Evolutionary conservation across 2,888 invertebrate species (phyloP).

Genomic region (Volucella zonaria): DNA sequence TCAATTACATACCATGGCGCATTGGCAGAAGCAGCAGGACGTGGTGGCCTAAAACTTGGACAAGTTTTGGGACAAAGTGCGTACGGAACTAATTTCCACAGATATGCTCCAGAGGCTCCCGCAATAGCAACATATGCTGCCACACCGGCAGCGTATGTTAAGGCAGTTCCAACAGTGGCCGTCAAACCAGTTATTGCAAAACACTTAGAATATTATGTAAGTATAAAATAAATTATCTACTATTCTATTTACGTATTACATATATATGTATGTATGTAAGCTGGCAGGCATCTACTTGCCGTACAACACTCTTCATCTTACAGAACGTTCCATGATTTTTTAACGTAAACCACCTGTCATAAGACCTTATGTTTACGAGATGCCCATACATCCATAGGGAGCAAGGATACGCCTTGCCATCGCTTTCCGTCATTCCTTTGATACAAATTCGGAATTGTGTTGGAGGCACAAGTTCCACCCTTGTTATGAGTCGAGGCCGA

Average conservation of each 20-base stretch:
- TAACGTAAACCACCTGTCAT: too few relatives aligned
- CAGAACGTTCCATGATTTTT: too few relatives aligned
- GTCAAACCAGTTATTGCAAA: constrained; percentile 85
- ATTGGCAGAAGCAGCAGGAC: constrained; percentile 76
- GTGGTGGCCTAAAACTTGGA: constrained; percentile 68
- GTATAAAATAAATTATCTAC: constrained; percentile 77
- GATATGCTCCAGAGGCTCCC: constrained; percentile 81
- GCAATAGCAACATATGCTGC: constrained; percentile 80
- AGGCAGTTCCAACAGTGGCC: constrained; percentile 81
- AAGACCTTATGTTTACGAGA: too few relatives aligned
- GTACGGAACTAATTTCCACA: constrained; percentile 70
- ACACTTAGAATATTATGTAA: constrained; percentile 86
- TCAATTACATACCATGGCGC: constrained; percentile 78
- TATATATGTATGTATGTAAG: not conserved
- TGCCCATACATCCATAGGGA: too few relatives aligned
- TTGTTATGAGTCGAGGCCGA: too few relatives aligned
- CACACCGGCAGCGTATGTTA: constrained; percentile 80
- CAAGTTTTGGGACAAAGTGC: constrained; percentile 39
- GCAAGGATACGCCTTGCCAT: too few relatives aligned
- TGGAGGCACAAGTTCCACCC: too few relatives aligned
- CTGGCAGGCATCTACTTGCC: too few relatives aligned
- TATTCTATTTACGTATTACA: not conserved
- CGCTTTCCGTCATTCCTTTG: too few relatives aligned
- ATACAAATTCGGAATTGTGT: too few relatives aligned
- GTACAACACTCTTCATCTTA: too few relatives aligned